These are phyloP conservation scores for Heterodera filipjevi DNA, from an alignment of 2,888 invertebrate species.

Conservation along the genomic window DNA sequence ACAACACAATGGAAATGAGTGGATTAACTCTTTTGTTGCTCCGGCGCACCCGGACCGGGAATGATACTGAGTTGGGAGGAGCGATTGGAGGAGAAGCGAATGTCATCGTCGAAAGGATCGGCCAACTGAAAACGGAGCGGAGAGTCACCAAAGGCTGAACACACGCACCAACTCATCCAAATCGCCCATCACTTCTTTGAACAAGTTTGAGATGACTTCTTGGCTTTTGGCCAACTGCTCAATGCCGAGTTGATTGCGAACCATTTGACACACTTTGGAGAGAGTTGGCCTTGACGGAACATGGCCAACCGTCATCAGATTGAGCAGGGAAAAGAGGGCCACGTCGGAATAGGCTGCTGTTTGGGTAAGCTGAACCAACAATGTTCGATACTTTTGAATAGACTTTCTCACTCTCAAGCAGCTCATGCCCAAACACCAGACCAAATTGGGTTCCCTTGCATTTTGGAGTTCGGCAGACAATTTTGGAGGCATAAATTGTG, in stretches of 20 bases:
- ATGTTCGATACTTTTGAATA: too few relatives aligned
- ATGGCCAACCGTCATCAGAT: constrained; percentile 55
- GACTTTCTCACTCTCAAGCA: constrained; percentile 25
- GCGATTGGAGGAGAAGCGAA: constrained; percentile 37
- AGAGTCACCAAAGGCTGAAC: neutral
- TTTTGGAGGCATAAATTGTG: constrained; percentile 44
- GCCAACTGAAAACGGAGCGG: constrained; percentile 17
- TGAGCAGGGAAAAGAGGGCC: constrained; percentile 59
- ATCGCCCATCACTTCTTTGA: constrained; percentile 63
- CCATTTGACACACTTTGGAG: constrained; percentile 59
- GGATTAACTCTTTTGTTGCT: neutral
- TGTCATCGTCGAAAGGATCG: constrained; percentile 35
- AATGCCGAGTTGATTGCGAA: constrained; percentile 50
- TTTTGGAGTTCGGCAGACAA: constrained; percentile 20
- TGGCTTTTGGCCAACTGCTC: constrained; percentile 45
- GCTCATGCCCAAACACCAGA: constrained; percentile 48
- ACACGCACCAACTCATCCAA: constrained; percentile 51
- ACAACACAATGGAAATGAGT: neutral
- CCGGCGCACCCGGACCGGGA: constrained; percentile 25
- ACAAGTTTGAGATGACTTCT: constrained; percentile 51
- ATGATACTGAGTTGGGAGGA: constrained; percentile 34
- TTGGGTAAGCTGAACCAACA: neutral
- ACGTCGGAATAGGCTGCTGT: constrained; percentile 47
- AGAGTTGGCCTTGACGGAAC: constrained; percentile 57
- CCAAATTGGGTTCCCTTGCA: constrained; percentile 37